Evolutionary conservation across 2,113 vertebrate genomes (phyloP).

Genomic region (Engraulis encrasicolus): DNA sequence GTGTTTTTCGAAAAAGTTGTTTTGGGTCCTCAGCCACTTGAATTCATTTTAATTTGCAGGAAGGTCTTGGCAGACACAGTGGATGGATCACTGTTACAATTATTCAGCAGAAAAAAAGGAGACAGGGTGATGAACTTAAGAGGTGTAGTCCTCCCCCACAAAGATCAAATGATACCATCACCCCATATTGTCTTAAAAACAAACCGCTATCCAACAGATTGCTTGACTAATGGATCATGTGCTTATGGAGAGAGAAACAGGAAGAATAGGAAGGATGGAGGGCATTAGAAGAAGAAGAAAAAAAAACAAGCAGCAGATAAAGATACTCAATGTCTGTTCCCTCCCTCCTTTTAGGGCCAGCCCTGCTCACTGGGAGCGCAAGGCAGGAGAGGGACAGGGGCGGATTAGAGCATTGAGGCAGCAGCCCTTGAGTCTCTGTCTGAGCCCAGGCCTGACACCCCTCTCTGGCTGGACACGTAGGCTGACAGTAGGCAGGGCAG

Average conservation of each 20-base stretch:
- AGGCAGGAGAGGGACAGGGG: conserved; percentile 49
- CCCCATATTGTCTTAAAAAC: background rate
- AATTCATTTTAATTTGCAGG: conserved; percentile 1
- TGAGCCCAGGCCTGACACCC: conserved; percentile 40
- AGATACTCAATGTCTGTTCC: conserved; percentile 51
- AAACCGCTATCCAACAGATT: background rate
- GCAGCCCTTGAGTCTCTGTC: no score
- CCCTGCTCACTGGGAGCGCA: conserved; percentile 47
- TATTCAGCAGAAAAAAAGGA: background rate
- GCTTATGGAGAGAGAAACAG: background rate
- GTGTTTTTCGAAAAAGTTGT: background rate
- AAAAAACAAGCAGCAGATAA: background rate
- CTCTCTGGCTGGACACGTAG: conserved; percentile 49
- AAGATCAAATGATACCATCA: background rate
- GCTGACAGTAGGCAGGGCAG: conserved; percentile 33
- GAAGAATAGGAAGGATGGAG: background rate
- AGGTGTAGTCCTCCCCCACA: no score
- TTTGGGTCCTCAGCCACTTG: background rate
- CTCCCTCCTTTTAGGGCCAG: conserved; percentile 54
- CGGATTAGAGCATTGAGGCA: conserved; percentile 45
- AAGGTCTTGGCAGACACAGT: background rate
- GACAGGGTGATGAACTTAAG: background rate
- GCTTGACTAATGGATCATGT: background rate
- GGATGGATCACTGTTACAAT: background rate
- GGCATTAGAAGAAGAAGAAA: background rate